Conservation (phyloP, 2,113 vertebrate species). For the Lophochroa leadbeateri region DNA sequence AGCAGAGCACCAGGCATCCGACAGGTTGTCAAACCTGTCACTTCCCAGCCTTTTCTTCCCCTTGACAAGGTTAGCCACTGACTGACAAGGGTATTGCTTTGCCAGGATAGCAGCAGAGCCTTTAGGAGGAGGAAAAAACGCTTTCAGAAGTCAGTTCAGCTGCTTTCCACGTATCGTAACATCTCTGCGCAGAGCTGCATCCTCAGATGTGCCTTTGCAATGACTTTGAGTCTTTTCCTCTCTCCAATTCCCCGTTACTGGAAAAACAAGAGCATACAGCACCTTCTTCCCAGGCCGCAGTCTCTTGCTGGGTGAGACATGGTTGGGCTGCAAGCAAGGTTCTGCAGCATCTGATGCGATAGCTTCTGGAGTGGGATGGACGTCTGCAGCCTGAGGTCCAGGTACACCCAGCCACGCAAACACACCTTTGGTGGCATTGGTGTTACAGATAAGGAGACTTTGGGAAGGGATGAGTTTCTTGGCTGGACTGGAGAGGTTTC, state of each 20-base stretch:
- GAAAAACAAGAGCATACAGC: background rate
- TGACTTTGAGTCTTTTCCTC: slow-evolving; percentile 19
- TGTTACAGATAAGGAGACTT: background rate
- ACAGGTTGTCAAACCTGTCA: slow-evolving; percentile 72
- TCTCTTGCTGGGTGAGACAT: fast-evolving
- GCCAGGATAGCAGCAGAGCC: slow-evolving; percentile 35
- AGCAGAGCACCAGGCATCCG: slow-evolving; percentile 68
- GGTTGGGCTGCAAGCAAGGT: no score
- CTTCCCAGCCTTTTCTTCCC: slow-evolving; percentile 67
- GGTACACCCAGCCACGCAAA: background rate
- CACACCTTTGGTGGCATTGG: background rate
- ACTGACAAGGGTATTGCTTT: slow-evolving; percentile 64
- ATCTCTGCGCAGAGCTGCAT: background rate
- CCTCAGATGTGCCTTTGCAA: slow-evolving; percentile 24
- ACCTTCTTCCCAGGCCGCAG: background rate
- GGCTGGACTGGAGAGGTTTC: background rate
- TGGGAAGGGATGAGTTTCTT: background rate
- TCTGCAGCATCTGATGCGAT: fast-evolving
- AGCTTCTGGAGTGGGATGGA: background rate
- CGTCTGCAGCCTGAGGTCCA: background rate
- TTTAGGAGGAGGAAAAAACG: slow-evolving; percentile 31
- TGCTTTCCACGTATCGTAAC: background rate
- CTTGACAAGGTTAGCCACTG: slow-evolving; percentile 75
- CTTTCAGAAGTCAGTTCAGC: background rate
- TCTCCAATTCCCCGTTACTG: background rate